A percentile compares a stretch with the other conserved stretches of the same genome.
Conservation (phyloP, 2,888 invertebrate genomes). For the Criorhina ranunculi region DNA sequence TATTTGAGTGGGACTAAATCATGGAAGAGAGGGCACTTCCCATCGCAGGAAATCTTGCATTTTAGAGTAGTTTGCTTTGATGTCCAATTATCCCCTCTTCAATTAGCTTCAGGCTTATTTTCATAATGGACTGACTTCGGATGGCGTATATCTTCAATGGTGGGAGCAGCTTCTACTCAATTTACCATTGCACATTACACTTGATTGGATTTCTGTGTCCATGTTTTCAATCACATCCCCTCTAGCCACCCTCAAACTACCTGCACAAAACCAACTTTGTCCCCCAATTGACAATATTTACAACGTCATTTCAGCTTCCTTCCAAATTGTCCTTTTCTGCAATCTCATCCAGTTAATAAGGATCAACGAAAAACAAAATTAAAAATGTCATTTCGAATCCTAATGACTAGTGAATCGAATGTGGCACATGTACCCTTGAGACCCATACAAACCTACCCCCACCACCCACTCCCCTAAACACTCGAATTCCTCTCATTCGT, state of each 20-base stretch:
- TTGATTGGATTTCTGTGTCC: too few species aligned
- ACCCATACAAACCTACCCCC: slow-evolving; percentile 37
- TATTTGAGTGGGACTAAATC: too few species aligned
- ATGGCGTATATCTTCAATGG: too few species aligned
- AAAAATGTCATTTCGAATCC: slow-evolving; percentile 74
- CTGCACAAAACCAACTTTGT: too few species aligned
- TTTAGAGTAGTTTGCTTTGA: too few species aligned
- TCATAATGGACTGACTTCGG: too few species aligned
- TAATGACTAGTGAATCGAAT: slow-evolving; percentile 59
- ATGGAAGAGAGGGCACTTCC: too few species aligned
- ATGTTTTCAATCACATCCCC: not conserved
- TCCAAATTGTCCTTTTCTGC: slow-evolving; percentile 36
- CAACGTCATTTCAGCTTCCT: slow-evolving; percentile 37
- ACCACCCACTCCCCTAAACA: not conserved
- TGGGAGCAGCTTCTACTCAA: too few species aligned
- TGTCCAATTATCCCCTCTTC: too few species aligned
- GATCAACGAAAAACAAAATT: slow-evolving; percentile 63
- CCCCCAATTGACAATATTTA: slow-evolving; percentile 6
- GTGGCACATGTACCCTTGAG: slow-evolving; percentile 63
- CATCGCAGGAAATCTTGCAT: too few species aligned
- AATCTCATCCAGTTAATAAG: slow-evolving; percentile 64
- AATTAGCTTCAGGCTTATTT: too few species aligned
- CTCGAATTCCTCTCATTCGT: slow-evolving; percentile 48
- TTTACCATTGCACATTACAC: too few species aligned
- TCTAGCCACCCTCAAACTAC: not conserved